Evolutionary conservation across 2,888 invertebrate species (phyloP).

Genomic region (Pristionchus japonicus): DNA sequence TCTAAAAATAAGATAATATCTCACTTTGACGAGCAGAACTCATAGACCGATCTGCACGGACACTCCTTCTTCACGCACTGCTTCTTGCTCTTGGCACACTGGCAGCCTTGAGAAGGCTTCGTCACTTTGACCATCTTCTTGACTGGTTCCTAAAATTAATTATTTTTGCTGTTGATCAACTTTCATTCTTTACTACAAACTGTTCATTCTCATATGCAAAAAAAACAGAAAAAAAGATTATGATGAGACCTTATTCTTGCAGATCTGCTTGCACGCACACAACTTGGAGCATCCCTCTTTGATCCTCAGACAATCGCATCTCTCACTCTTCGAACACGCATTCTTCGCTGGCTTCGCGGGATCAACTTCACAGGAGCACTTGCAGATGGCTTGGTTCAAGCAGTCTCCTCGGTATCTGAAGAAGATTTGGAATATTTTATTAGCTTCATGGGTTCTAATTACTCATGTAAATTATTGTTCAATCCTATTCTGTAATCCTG

Average conservation of each 20-base stretch:
- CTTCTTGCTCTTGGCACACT: constrained; percentile 75
- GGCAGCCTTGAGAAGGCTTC: constrained; percentile 73
- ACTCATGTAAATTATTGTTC: no score
- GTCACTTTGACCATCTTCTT: constrained; percentile 70
- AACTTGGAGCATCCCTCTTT: constrained; percentile 74
- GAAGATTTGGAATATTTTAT: background rate
- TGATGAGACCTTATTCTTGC: constrained; percentile 75
- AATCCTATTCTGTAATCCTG: no score
- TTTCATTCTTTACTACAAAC: background rate
- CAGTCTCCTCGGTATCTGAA: constrained; percentile 75
- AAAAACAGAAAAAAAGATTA: background rate
- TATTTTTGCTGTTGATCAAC: background rate
- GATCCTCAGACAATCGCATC: constrained; percentile 75
- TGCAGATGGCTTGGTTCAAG: constrained; percentile 75
- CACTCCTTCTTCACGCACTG: constrained; percentile 75
- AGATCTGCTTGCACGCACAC: constrained; percentile 74
- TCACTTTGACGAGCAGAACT: constrained; percentile 72
- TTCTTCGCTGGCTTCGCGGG: constrained; percentile 74
- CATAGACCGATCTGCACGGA: constrained; percentile 73
- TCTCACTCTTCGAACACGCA: constrained; percentile 73
- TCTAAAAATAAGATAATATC: no score
- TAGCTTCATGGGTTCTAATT: no score
- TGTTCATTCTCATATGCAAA: background rate
- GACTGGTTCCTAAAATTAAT: constrained; percentile 66
- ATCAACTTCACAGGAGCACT: constrained; percentile 75